Conservation (phyloP, 2,113 vertebrate genomes). For the Lathamus discolor region DNA sequence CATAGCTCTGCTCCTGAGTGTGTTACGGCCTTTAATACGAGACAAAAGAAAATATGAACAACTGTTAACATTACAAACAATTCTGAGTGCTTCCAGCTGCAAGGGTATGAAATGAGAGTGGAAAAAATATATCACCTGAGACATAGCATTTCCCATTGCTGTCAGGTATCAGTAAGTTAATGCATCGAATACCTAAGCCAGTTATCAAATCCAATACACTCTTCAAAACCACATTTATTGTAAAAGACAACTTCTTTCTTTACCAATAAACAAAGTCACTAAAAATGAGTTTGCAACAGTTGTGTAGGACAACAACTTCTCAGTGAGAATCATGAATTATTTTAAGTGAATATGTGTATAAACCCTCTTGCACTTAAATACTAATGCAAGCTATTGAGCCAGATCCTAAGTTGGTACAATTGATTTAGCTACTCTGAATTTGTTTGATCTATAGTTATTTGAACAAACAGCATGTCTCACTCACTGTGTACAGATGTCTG, state of each 20-base stretch:
- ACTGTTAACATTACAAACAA: neutral
- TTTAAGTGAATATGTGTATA: neutral
- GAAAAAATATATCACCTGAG: neutral
- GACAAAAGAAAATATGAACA: conserved; percentile 2
- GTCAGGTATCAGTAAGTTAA: neutral
- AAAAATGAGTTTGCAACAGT: neutral
- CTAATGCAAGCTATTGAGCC: neutral
- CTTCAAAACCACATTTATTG: neutral
- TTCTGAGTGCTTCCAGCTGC: neutral
- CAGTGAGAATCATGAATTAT: neutral
- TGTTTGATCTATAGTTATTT: neutral
- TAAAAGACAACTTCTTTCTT: neutral
- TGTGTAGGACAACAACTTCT: neutral
- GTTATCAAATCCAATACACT: neutral
- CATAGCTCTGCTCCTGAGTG: neutral
- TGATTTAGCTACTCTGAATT: neutral
- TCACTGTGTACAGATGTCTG: neutral
- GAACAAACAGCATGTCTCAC: neutral
- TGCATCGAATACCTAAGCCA: neutral
- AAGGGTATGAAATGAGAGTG: neutral
- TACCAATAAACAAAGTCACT: neutral
- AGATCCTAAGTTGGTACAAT: neutral
- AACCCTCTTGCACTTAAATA: neutral
- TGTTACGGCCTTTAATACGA: neutral
- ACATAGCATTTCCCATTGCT: neutral